Evolutionary conservation across 1,140 invertebrate species (phyloP).

Genomic region (Trinorchestia longiramus): DNA sequence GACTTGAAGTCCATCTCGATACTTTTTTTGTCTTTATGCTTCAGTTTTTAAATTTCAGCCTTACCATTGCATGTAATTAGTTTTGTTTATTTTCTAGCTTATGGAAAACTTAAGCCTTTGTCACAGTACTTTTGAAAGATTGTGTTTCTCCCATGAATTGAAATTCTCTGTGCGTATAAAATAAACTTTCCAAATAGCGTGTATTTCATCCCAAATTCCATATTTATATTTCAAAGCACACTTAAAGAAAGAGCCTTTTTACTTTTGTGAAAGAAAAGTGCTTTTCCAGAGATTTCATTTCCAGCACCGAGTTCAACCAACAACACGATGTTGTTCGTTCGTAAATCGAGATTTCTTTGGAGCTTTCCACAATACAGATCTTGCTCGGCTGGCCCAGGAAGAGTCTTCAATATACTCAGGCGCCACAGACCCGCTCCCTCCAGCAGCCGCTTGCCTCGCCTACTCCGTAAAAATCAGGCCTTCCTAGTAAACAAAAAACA

Average conservation of each 20-base stretch:
- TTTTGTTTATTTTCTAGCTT: no score
- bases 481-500: neutral
- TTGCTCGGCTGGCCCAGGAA: neutral
- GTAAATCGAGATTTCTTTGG: constrained; percentile 1
- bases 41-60: no score
- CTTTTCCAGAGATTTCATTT: neutral
- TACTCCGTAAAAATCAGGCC: neutral
- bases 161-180: no score
- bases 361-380: neutral
- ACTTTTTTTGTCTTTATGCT: no score
- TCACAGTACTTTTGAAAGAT: no score
- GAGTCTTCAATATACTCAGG: neutral
- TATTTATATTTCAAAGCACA: neutral
- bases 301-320: neutral
- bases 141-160: no score
- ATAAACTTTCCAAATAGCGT: neutral
- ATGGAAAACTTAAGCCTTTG: no score
- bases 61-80: no score
- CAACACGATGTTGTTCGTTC: constrained; percentile 6
- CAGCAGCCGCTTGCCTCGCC: neutral
- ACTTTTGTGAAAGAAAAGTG: neutral
- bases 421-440: neutral
- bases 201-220: neutral
- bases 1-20: no score
- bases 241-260: neutral